Base-by-base conservation (phyloP, 2,888 invertebrate species). In the Drosophila aldrichi region DNA sequence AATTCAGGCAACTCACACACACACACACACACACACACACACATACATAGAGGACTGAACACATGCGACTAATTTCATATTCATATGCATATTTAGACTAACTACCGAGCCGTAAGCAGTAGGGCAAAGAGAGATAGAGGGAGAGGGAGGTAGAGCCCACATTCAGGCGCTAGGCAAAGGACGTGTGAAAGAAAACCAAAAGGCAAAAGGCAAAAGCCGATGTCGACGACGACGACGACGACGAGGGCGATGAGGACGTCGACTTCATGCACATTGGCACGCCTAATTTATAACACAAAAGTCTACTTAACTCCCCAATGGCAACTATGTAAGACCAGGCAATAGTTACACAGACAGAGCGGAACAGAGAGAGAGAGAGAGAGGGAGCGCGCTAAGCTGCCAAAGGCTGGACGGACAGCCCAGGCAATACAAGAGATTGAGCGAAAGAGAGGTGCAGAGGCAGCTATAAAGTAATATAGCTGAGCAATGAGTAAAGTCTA, bases 261-360 rank as follows among this genome's bases (percentile, higher is more conserved):
- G 74, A 59, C 61, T 67, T 67, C 68, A 67, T 84, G 85, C 87
- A 83, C 87, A 82, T 82, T 70, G 82, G 67, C 83, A 81, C 82
- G 81, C 84, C 82, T 87, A 87, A 82, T 82, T 81, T 87, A 87
- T 81, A 82, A 84, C 87, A 87, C 84, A 82, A 87, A 82, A 82
- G 87, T 86, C 83, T 86, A 82, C 87, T 82, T 86, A 86, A 75
- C 87, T 82, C 80, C 85, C 85, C 77, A 65, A 68, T 77, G 69
- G 60, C 57, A 86, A 64, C 65, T 71, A 70, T 55, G 49, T 36
- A 65, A 52, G 46, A 44, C 43, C 32, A 51, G 56, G 54, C 38
- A 41, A 16, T 22, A 36, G 52, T 14, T 16, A 12, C 43, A 38
- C 25, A 25, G 1, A 41, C 43, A 20, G 12, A 9, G 36, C 4